Conservation (phyloP, 2,113 vertebrate genomes). For the Zosterops japonicus region DNA sequence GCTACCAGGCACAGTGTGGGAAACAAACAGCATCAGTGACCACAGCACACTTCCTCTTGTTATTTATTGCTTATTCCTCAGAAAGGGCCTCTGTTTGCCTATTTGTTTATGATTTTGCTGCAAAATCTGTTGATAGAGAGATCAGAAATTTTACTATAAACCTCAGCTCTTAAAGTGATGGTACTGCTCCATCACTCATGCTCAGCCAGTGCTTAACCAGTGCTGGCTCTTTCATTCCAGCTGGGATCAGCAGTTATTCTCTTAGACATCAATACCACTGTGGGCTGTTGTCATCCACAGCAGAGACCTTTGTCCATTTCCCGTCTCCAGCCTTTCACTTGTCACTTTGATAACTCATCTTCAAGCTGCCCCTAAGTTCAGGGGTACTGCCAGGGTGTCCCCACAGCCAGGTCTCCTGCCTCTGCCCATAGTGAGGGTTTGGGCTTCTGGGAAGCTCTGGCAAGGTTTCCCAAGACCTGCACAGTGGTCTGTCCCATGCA, state of each 20-base stretch:
- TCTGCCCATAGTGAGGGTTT: accelerated
- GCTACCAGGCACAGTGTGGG: background rate
- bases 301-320: background rate
- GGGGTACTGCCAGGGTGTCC: background rate
- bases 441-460: background rate
- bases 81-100: background rate
- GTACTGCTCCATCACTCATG: background rate
- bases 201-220: accelerated
- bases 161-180: background rate
- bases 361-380: background rate
- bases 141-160: background rate
- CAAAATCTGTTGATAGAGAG: background rate
- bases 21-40: background rate
- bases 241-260: background rate
- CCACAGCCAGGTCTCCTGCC: background rate
- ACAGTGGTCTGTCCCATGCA: background rate
- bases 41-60: background rate
- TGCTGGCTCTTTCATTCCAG: background rate
- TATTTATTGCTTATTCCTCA: background rate
- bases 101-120: background rate
- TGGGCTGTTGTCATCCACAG: background rate
- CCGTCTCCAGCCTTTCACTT: background rate
- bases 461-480: background rate
- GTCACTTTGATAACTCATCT: background rate
- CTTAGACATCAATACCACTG: accelerated